Evolutionary conservation across 2,113 vertebrate species (phyloP), one percentile per base, ranked within the genome.

Genomic region (Miniopterus natalensis): DNA sequence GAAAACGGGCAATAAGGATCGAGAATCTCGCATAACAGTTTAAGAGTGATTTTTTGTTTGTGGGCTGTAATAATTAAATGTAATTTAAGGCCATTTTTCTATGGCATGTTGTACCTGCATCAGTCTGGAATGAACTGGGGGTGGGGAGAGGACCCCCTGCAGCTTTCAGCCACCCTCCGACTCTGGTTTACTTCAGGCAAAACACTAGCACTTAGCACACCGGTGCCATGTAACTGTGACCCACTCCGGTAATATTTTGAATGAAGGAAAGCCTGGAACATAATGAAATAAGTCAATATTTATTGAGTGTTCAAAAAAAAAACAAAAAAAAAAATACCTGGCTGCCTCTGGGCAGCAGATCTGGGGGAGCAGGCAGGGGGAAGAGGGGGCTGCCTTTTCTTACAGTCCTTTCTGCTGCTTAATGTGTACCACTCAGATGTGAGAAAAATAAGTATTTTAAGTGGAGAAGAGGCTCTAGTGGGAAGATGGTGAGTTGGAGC

Each of bases 91-190:
- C 49, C 2, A 51, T 71, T 87, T 91, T 89, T n/a, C 45, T 29
- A 42, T 61, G 47, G 2, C 29, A 0, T 3, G 23, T 25, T 61
- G 17, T 20, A n/a, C 7, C 55, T 14, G 3, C 29, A 63, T 75
- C 8, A 1, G 2, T 23, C 47, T 70, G 1, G 4, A 40, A 21
- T 11, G 6, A 2, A 47, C 1, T 1, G 8, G 25, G 23, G 36
- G 36, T 36, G 36, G 36, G 36, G 36, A 36, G 36, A 36, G 36
- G 36, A 36, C 36, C 36, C 36, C 36, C 36, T 36, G 36, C 36
- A 36, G 36, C 36, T 36, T 36, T 36, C 36, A 89, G 5, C 13
- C 5, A 3, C 13, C 13, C 0, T 80, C 25, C 42, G 45, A 40
- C 57, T 79, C 21, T 10, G 1, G 15, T 51, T 65, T 63, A 59